A percentile compares a stretch with the other conserved stretches of the same genome.
Conservation (phyloP, 1,140 invertebrate genomes). For the Brachionus angularis region DNA sequence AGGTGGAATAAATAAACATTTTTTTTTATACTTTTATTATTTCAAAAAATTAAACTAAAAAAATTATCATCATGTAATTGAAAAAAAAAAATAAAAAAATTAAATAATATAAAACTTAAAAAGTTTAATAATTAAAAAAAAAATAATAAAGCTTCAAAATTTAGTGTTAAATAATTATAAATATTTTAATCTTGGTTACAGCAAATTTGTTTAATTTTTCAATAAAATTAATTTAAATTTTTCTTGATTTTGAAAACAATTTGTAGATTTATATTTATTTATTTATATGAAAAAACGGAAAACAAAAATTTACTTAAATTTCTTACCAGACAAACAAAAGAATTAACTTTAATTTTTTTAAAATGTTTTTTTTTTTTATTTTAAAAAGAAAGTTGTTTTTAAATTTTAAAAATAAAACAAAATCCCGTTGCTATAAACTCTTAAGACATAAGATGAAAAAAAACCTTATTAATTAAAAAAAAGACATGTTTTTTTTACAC, state of each 20-base stretch:
- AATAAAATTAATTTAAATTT: conserved; percentile 10
- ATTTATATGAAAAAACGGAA: background rate
- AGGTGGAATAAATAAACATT: no score
- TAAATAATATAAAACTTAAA: no score
- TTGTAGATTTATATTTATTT: background rate
- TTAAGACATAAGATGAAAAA: background rate
- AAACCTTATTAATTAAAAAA: no score
- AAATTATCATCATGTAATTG: no score
- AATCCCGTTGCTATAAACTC: conserved; percentile 30
- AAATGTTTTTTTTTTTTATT: background rate
- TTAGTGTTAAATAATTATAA: conserved; percentile 2
- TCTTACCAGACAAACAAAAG: no score
- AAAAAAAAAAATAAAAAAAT: no score
- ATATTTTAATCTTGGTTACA: conserved; percentile 4
- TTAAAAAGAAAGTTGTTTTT: background rate
- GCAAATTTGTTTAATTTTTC: conserved; percentile 26
- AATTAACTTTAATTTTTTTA: background rate
- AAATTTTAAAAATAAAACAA: conserved; percentile 2
- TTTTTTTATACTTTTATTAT: no score
- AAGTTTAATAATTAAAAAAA: no score
- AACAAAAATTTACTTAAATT: no score
- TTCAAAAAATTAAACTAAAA: no score
- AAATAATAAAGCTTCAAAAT: background rate
- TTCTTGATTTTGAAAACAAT: no score
- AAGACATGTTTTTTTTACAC: no score